These are phyloP conservation scores for Rallus limicola DNA, from an alignment of 2,113 vertebrate genomes.

Conservation along the genomic window DNA sequence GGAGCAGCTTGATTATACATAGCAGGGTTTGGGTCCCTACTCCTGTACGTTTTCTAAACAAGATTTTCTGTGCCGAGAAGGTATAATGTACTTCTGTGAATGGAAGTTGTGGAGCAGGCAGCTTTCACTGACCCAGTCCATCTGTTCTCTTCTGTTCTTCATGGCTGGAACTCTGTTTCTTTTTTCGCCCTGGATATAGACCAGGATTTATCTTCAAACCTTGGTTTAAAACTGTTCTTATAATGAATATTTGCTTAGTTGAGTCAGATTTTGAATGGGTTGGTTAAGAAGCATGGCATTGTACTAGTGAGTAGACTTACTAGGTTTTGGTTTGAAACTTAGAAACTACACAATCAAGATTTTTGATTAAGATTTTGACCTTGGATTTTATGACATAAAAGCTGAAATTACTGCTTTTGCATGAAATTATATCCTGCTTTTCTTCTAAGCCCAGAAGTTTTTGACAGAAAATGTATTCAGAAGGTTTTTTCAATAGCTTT, in stretches of 20 bases:
- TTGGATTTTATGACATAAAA: constrained; percentile 1
- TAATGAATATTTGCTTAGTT: background rate
- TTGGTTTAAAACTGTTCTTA: background rate
- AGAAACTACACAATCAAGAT: background rate
- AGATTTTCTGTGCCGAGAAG: background rate
- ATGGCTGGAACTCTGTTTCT: background rate
- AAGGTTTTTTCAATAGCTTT: background rate
- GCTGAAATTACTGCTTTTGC: constrained; percentile 2
- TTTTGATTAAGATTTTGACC: background rate
- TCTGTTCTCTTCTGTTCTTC: background rate
- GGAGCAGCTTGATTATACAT: background rate
- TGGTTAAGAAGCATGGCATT: background rate
- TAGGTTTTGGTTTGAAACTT: background rate
- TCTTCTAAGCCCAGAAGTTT: background rate
- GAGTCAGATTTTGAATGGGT: background rate
- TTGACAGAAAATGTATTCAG: constrained; percentile 13
- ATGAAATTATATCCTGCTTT: background rate
- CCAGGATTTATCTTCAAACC: background rate
- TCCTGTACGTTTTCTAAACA: background rate
- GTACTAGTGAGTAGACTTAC: background rate
- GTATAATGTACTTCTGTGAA: background rate
- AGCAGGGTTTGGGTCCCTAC: background rate
- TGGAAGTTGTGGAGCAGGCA: background rate
- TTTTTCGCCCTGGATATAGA: background rate
- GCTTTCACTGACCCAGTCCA: background rate